These are phyloP conservation scores for Thomomys bottae DNA, from an alignment of 2,113 vertebrate species.

Conservation along the genomic window DNA sequence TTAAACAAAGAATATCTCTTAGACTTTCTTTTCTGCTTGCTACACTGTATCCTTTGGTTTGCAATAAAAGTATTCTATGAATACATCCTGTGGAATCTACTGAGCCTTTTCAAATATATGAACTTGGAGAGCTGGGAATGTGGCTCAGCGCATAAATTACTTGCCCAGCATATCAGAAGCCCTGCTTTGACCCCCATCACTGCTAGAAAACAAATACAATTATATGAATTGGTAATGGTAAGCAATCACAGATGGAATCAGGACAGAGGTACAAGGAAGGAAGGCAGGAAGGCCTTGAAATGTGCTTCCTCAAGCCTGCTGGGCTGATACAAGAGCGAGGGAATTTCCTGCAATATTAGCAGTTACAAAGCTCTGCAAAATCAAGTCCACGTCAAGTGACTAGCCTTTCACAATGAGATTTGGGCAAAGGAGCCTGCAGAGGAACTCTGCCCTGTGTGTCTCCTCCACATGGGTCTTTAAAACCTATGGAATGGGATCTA, in stretches of 20 bases:
- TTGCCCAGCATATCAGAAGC: neutral
- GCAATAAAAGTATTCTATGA: neutral
- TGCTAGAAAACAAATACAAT: neutral
- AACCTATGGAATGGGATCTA: neutral
- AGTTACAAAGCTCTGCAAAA: neutral
- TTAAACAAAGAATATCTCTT: neutral
- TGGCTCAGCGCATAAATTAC: neutral
- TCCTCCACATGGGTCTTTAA: neutral
- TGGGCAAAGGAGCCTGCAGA: neutral
- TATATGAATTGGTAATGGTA: neutral
- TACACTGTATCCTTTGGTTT: neutral
- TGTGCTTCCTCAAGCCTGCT: neutral
- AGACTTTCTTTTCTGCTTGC: neutral
- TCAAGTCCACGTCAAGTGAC: neutral
- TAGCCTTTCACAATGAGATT: neutral
- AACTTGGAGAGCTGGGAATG: neutral
- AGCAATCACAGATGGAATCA: no score
- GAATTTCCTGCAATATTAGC: neutral
- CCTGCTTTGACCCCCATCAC: neutral
- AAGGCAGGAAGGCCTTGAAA: neutral
- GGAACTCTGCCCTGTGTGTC: neutral
- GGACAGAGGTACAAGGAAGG: neutral
- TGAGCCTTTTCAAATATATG: neutral
- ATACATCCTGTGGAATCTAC: neutral
- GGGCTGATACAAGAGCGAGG: neutral